Evolutionary conservation across 2,113 vertebrate genomes (phyloP).

Genomic region (Scomber colias): DNA sequence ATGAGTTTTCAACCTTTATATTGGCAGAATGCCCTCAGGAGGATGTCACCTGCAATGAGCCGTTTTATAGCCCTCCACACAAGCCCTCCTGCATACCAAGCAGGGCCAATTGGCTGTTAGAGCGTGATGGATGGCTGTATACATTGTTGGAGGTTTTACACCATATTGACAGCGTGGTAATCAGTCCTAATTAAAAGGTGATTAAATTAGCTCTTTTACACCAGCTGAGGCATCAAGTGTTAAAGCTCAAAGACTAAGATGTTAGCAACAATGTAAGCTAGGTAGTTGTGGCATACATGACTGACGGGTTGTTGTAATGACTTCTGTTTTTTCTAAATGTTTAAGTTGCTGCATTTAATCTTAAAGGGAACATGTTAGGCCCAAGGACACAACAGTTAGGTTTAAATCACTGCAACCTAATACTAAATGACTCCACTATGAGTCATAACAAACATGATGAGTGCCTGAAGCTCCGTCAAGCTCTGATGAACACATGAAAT

Average conservation of each 20-base stretch:
- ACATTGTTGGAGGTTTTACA: constrained; percentile 36
- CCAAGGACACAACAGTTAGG: neutral
- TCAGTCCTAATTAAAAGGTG: constrained; percentile 22
- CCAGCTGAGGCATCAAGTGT: neutral
- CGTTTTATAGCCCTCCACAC: constrained; percentile 60
- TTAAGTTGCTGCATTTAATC: constrained; percentile 24
- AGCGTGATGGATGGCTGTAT: constrained; percentile 34
- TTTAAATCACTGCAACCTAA: constrained; percentile 36
- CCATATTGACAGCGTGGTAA: constrained; percentile 41
- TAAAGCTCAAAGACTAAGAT: neutral
- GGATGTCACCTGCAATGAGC: constrained; percentile 71
- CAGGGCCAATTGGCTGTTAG: constrained; percentile 28
- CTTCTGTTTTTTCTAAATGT: constrained; percentile 15
- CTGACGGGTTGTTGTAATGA: neutral
- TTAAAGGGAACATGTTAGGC: constrained; percentile 4
- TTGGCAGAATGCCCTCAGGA: constrained; percentile 66
- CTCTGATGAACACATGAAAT: constrained; percentile 60
- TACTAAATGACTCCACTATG: constrained; percentile 42
- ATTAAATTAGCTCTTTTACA: neutral
- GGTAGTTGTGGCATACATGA: neutral
- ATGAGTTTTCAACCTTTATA: constrained; percentile 65
- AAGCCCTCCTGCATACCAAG: constrained; percentile 56
- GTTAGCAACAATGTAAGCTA: neutral
- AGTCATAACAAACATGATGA: constrained; percentile 44
- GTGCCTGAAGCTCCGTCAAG: constrained; percentile 45